Evolutionary conservation across 2,888 invertebrate genomes (phyloP).

Genomic region (Athalia cordata): DNA sequence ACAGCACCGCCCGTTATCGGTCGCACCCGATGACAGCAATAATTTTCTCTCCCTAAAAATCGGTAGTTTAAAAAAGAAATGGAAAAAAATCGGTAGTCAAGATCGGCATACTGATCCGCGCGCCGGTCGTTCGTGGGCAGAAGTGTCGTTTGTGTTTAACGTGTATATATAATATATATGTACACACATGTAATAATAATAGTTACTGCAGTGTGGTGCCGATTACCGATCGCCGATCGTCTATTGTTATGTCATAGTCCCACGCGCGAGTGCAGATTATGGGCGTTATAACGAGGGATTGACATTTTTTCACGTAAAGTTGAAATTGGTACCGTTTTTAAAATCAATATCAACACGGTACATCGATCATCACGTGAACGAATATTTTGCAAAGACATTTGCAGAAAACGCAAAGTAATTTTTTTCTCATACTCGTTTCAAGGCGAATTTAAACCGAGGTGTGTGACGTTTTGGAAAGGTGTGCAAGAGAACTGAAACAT

Average conservation of each 20-base stretch:
- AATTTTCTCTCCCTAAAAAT: slow-evolving; percentile 15
- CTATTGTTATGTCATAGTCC: slow-evolving; percentile 70
- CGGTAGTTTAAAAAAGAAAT: not conserved
- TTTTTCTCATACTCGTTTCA: slow-evolving; percentile 15
- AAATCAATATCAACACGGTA: not conserved
- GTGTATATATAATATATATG: slow-evolving; percentile 12
- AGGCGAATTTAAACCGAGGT: slow-evolving; percentile 40
- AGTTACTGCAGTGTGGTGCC: slow-evolving; percentile 31
- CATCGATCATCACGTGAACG: not conserved
- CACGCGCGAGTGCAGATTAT: slow-evolving; percentile 66
- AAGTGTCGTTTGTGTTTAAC: slow-evolving; percentile 31
- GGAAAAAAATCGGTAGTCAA: slow-evolving; percentile 7
- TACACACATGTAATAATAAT: not conserved
- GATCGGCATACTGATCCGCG: slow-evolving; percentile 24
- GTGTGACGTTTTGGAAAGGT: slow-evolving; percentile 43
- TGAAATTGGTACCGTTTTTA: slow-evolving; percentile 27
- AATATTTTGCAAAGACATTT: not conserved
- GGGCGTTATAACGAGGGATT: slow-evolving; percentile 54
- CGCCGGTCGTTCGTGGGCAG: slow-evolving; percentile 24
- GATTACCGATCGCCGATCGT: slow-evolving; percentile 46
- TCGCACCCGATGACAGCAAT: slow-evolving; percentile 38
- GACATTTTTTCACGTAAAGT: slow-evolving; percentile 37
- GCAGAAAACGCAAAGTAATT: not conserved
- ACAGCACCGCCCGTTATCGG: slow-evolving; percentile 51
- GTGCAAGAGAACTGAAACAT: slow-evolving; percentile 34